These are phyloP conservation scores for Bellardia pandia DNA, from an alignment of 2,888 invertebrate species.

Conservation along the genomic window DNA sequence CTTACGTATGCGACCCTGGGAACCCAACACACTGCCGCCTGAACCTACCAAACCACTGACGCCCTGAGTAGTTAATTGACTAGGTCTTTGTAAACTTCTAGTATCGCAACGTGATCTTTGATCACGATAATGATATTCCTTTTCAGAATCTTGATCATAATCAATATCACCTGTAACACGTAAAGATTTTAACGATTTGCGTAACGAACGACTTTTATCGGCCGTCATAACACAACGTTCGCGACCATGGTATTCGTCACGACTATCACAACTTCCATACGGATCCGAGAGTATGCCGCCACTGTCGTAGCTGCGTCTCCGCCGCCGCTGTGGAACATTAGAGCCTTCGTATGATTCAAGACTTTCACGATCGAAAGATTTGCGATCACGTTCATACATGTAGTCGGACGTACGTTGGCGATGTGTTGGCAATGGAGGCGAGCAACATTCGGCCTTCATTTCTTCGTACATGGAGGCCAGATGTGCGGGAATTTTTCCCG, in stretches of 20 bases:
- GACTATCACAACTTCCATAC: conserved; percentile 83
- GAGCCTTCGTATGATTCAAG: conserved; percentile 83
- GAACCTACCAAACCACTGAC: conserved; percentile 64
- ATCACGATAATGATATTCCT: conserved; percentile 82
- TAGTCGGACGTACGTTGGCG: conserved; percentile 78
- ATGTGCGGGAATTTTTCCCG: conserved; percentile 71
- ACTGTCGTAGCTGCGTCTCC: conserved; percentile 83
- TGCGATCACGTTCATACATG: conserved; percentile 83
- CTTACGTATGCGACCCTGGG: conserved; percentile 80
- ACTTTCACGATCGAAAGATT: conserved; percentile 84
- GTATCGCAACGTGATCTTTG: conserved; percentile 76
- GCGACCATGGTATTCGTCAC: conserved; percentile 81
- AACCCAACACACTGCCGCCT: conserved; percentile 34
- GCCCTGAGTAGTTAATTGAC: conserved; percentile 77
- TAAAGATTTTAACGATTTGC: conserved; percentile 81
- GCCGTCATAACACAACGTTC: conserved; percentile 81
- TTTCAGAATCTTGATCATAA: conserved; percentile 85
- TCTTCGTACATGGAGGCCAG: conserved; percentile 67
- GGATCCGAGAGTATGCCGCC: conserved; percentile 79
- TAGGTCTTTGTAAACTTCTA: conserved; percentile 82
- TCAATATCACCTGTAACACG: conserved; percentile 83
- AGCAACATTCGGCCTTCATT: conserved; percentile 73
- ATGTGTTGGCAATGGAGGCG: conserved; percentile 62
- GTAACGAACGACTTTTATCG: conserved; percentile 81
- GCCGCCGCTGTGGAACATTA: conserved; percentile 75